phyloP scores from a whole-genome alignment of 2,113 vertebrate genomes.

The Seriola dumerili region DNA sequence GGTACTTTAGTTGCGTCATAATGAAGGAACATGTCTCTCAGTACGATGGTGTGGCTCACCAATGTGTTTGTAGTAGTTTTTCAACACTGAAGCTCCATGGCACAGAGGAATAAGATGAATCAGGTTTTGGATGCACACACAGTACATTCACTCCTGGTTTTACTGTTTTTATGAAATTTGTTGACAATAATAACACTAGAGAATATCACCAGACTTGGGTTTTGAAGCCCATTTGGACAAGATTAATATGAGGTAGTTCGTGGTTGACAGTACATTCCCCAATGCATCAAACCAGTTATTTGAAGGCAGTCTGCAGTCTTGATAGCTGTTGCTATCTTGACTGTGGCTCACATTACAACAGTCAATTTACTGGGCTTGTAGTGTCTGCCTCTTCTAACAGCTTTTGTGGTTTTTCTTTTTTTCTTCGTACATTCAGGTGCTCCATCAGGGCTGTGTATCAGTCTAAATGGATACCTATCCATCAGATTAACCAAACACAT shows the following conservation, averaged over 20 bases:
- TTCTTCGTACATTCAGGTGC: background rate
- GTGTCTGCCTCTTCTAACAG: background rate
- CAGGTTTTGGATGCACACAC: background rate
- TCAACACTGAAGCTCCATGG: background rate
- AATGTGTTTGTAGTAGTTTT: background rate
- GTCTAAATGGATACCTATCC: background rate
- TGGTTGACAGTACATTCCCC: background rate
- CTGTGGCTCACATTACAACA: background rate
- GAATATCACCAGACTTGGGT: background rate
- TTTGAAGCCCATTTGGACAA: background rate
- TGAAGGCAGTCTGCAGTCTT: background rate
- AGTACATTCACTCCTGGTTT: background rate
- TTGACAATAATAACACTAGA: background rate
- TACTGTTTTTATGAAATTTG: background rate
- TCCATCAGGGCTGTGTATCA: background rate
- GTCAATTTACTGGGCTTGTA: background rate
- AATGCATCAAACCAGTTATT: background rate
- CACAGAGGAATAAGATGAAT: background rate
- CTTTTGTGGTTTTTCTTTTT: conserved; percentile 15
- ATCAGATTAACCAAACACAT: background rate
- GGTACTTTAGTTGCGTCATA: background rate
- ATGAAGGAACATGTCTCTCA: background rate
- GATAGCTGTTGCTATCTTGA: background rate
- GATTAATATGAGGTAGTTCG: background rate
- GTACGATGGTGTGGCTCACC: background rate